These are phyloP conservation scores for Coleophora flavipennella DNA, from an alignment of 2,888 invertebrate species.

Conservation along the genomic window DNA sequence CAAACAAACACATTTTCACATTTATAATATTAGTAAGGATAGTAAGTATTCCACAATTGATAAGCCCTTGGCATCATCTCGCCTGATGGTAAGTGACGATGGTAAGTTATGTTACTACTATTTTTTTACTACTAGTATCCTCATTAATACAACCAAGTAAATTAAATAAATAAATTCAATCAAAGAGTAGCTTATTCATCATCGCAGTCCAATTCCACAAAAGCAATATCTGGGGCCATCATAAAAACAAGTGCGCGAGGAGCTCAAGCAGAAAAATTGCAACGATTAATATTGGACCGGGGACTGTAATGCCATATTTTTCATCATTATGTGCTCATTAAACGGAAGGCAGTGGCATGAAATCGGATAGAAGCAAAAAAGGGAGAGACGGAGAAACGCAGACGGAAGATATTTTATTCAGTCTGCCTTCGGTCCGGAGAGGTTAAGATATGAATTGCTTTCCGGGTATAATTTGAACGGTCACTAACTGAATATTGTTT, in stretches of 20 bases:
- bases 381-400: conserved; percentile 19
- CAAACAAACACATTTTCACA: no score
- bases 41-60: no score
- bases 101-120: no score
- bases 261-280: conserved; percentile 32
- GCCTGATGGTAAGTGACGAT: no score
- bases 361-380: conserved; percentile 32
- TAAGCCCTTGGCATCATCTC: no score
- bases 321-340: conserved; percentile 64
- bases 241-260: background rate
- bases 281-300: conserved; percentile 37
- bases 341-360: conserved; percentile 38
- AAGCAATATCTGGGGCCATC: no score
- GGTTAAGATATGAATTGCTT: conserved; percentile 18
- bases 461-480: background rate
- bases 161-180: no score
- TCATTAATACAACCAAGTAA: no score
- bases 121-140: no score
- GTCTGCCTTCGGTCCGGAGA: conserved; percentile 11
- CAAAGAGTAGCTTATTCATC: no score
- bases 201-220: no score
- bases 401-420: conserved; percentile 24
- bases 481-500: background rate
- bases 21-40: no score
- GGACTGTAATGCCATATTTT: conserved; percentile 52